phyloP scores from a whole-genome alignment of 2,797 vertebrate species.

The Pangasius sanitwongsei region DNA sequence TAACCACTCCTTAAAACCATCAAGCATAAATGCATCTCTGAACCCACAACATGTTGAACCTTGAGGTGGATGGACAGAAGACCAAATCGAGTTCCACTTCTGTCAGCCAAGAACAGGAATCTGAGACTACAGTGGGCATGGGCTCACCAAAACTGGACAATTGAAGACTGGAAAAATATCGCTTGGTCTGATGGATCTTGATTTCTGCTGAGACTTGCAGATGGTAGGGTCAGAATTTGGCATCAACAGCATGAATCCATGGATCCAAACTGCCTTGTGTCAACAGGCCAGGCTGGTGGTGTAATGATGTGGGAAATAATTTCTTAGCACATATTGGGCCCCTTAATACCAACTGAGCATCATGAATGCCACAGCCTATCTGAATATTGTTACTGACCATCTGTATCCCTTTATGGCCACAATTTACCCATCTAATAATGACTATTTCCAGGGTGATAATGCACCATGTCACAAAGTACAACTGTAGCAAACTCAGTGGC shows the following conservation, averaged over 20 bases:
- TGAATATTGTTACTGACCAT: background rate
- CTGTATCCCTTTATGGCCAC: background rate
- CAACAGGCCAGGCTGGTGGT: background rate
- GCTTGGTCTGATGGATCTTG: background rate
- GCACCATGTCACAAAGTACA: background rate
- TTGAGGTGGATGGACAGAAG: background rate
- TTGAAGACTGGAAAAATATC: background rate
- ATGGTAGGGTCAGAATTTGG: background rate
- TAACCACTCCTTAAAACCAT: background rate
- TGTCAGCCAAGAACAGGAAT: no score
- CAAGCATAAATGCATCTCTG: background rate
- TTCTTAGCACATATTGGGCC: background rate
- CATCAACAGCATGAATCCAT: background rate
- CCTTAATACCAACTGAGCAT: background rate
- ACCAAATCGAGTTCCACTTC: background rate
- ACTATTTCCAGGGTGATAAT: no score
- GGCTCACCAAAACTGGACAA: background rate
- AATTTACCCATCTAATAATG: background rate
- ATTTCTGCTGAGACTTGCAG: background rate
- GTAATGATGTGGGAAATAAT: conserved; percentile 14
- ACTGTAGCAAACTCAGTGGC: background rate
- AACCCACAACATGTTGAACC: background rate
- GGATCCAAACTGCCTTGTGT: background rate
- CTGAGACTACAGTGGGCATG: no score
- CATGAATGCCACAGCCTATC: background rate